Conservation (phyloP, 2,888 invertebrate genomes). For the Lepas anatifera region DNA sequence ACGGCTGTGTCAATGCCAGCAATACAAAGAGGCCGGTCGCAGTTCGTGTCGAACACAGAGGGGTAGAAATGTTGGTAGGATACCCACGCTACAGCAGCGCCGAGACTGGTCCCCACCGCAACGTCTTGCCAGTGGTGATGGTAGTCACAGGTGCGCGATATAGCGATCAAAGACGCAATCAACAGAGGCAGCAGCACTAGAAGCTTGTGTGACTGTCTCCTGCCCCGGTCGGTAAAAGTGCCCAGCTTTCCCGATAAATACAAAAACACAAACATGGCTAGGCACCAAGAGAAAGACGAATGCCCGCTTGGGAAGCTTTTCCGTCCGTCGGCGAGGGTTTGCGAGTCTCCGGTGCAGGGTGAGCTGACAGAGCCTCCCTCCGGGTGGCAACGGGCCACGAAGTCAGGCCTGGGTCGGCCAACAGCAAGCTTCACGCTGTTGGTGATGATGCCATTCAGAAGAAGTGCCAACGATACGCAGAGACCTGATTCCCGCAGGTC, state of each 20-base stretch:
- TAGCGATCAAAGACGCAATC: conserved; percentile 51
- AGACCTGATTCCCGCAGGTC: conserved; percentile 53
- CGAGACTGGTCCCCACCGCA: conserved; percentile 54
- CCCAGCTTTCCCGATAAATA: conserved; percentile 62
- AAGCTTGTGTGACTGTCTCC: conserved; percentile 48
- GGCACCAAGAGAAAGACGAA: conserved; percentile 67
- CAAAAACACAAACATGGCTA: conserved; percentile 53
- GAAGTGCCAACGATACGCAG: conserved; percentile 29
- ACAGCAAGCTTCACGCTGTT: conserved; percentile 50
- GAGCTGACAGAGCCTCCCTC: conserved; percentile 49
- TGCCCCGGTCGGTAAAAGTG: conserved; percentile 46
- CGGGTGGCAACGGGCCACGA: conserved; percentile 71
- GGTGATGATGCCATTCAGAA: conserved; percentile 53
- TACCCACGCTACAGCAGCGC: conserved; percentile 47
- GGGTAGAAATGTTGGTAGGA: conserved; percentile 59
- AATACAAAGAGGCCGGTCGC: not conserved
- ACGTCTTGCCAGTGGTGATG: conserved; percentile 89
- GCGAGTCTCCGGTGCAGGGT: conserved; percentile 54
- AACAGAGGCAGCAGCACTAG: conserved; percentile 50
- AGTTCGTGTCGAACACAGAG: not conserved
- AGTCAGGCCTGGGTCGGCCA: conserved; percentile 68
- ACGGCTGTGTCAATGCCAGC: not conserved
- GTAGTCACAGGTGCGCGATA: conserved; percentile 73
- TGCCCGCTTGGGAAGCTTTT: conserved; percentile 88
- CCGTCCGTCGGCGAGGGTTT: conserved; percentile 56